These are phyloP conservation scores for Mastigias papua DNA, from an alignment of 30 jellyfish, hydroid and myxozoan species.

Conservation along the genomic window DNA sequence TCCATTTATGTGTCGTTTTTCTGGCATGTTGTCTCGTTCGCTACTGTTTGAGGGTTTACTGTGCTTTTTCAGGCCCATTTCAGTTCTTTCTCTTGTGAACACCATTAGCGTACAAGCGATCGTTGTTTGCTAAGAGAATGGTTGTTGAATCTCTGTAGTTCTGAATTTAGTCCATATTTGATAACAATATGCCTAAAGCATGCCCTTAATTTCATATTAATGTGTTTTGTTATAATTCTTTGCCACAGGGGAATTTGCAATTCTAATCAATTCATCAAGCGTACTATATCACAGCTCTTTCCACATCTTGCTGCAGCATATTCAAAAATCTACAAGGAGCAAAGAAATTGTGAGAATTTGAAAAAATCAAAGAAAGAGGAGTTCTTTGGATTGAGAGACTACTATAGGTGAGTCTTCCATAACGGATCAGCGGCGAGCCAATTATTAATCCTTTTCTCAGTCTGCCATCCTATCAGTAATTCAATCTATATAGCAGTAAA, in stretches of 20 bases:
- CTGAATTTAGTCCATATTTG: no score
- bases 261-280: constrained; percentile 24
- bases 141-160: no score
- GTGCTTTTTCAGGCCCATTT: no score
- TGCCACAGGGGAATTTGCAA: constrained; percentile 69
- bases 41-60: no score
- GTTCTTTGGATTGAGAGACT: constrained; percentile 88
- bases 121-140: no score
- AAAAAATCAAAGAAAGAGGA: constrained; percentile 76
- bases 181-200: no score
- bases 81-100: no score
- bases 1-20: no score
- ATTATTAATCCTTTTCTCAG: background rate
- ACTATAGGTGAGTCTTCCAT: constrained; percentile 72
- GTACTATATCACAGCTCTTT: constrained; percentile 32
- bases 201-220: no score
- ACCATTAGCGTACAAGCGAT: no score
- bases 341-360: constrained; percentile 47
- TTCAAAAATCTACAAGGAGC: constrained; percentile 66
- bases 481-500: no score
- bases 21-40: no score
- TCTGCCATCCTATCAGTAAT: background rate
- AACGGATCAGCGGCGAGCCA: background rate
- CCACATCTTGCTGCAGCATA: constrained; percentile 65
- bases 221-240: background rate